Conservation (phyloP, 2,113 vertebrate species). For the Desmodus rotundus region DNA sequence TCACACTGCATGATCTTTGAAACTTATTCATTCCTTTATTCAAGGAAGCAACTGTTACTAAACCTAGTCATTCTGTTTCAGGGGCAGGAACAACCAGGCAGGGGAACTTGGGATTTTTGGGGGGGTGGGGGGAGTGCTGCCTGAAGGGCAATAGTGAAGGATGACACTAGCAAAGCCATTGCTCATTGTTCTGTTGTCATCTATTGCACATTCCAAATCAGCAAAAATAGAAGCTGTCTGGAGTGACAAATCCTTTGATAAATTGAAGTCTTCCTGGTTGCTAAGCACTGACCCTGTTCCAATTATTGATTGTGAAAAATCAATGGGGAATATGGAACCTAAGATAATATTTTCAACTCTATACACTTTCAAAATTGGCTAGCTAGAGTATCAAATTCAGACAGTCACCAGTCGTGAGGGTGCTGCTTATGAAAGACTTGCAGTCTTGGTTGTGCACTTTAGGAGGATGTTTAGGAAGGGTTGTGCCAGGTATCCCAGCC, state of each 20-base stretch:
- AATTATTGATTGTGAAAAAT: conserved; percentile 75
- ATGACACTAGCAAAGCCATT: conserved; percentile 53
- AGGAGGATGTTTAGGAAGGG: not conserved
- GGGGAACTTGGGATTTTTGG: not conserved
- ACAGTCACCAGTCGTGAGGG: not conserved
- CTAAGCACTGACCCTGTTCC: conserved; percentile 68
- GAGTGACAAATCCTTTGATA: conserved; percentile 75
- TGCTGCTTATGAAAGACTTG: not conserved
- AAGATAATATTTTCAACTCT: conserved; percentile 62
- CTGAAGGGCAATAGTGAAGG: conserved; percentile 55
- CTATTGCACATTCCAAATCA: conserved; percentile 61
- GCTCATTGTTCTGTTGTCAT: conserved; percentile 67
- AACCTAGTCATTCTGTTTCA: not conserved
- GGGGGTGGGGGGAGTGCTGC: not conserved
- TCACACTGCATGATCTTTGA: rapidly evolving
- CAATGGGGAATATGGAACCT: conserved; percentile 65
- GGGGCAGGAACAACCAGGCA: not conserved
- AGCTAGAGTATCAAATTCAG: not conserved
- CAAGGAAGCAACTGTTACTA: not conserved
- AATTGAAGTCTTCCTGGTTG: conserved; percentile 71
- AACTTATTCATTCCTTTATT: not conserved
- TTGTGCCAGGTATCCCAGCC: too few species aligned
- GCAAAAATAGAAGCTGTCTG: conserved; percentile 68
- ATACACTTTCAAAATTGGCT: conserved; percentile 58
- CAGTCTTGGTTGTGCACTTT: not conserved